Evolutionary conservation across 2,888 invertebrate genomes (phyloP), one percentile per base, ranked within the genome.

Genomic region (Melanostoma mellinum): DNA sequence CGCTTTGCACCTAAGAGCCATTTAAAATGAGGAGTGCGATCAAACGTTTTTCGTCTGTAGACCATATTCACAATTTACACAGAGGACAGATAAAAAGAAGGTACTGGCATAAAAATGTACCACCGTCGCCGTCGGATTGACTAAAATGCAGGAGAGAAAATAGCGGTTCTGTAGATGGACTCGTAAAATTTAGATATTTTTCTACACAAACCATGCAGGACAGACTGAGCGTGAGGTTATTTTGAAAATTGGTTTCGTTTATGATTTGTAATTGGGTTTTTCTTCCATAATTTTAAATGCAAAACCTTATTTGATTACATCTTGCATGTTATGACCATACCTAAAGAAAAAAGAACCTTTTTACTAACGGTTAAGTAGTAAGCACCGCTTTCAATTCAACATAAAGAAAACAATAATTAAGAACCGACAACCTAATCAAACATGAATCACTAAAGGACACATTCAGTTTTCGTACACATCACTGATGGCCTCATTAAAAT

Each of bases 1-100:
- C 72, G 46, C 69, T 74, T 78, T 78, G 56, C 82, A 78, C 82
- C 73, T 78, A 60, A 42, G 38, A 74, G 78, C 78, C 78, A 77
- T 77, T 78, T 78, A 74, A 56, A 65, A 53, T 60, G 60, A 1
- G 42, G 42, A 67, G 35, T 35, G 58, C 63, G 72, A 77, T 73
- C 60, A 67, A 76, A 75, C 46, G 61, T 48, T 61, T 50, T 61
- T 67, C 65, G 53, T 55, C 36, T 68, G 74, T 80, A 55, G 60
- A 81, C 20, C 42, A 68, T 73, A 82, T 82, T 72, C 68, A 77
- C 72, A 75, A 75, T 72, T 72, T 79, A 52, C 44, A 58, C 81
- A 68, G 42, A 35, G 40, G 20, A 8, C 56, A 48, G n/a, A 36
- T 35, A 53, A 36, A 30, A 65, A 46, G 46, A 36, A 46, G 36